Evolutionary conservation across 2,797 vertebrate species (phyloP).

Genomic region (Sebastes wilsoni): DNA sequence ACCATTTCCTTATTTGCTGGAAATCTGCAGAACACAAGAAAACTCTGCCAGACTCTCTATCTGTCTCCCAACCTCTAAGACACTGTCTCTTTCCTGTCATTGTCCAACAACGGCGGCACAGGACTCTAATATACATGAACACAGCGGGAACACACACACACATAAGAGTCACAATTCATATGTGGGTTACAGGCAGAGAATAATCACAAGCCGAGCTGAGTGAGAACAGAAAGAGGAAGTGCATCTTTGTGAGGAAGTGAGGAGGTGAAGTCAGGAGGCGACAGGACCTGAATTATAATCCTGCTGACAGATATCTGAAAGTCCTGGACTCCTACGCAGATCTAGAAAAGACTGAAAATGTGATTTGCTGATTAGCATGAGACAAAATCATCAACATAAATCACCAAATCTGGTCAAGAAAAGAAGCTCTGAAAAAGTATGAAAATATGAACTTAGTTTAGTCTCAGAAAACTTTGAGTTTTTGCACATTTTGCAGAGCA

Average conservation of each 20-base stretch:
- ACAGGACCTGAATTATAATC: slow-evolving; percentile 8
- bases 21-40: slow-evolving; percentile 38
- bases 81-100: slow-evolving; percentile 63
- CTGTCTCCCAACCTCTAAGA: slow-evolving; percentile 20
- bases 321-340: background rate
- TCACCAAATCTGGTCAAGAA: background rate
- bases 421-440: background rate
- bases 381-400: background rate
- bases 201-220: slow-evolving; percentile 3
- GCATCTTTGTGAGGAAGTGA: slow-evolving; percentile 56
- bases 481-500: background rate
- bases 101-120: slow-evolving; percentile 23
- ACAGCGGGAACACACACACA: background rate
- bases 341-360: background rate
- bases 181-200: background rate
- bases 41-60: background rate
- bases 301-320: slow-evolving; percentile 18
- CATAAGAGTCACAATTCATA: slow-evolving; percentile 3
- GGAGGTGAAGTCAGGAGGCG: slow-evolving; percentile 42
- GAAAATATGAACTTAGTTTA: background rate
- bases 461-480: background rate
- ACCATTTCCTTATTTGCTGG: slow-evolving; percentile 55
- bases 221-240: slow-evolving; percentile 65
- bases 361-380: background rate
- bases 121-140: background rate